phyloP scores from a whole-genome alignment of 2,888 invertebrate genomes.

The Drosophila rellima region DNA sequence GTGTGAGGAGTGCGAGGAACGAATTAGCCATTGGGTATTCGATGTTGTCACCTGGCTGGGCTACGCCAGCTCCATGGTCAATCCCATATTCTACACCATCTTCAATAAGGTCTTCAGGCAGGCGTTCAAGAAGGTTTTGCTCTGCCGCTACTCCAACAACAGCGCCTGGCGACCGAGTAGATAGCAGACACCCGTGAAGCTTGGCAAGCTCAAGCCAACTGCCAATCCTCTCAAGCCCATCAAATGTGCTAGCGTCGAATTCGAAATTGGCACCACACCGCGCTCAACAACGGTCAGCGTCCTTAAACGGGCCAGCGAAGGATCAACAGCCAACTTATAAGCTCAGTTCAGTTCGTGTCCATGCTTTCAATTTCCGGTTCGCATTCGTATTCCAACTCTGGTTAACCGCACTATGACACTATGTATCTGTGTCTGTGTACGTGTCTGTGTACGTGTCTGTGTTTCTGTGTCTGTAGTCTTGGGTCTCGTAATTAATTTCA shows the following conservation, averaged over 20 bases:
- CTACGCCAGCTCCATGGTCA: slow-evolving; percentile 97
- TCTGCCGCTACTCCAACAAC: slow-evolving; percentile 90
- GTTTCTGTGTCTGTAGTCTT: slow-evolving; percentile 42
- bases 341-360: slow-evolving; percentile 10
- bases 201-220: slow-evolving; percentile 50
- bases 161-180: slow-evolving; percentile 87
- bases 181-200: slow-evolving; percentile 83
- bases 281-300: slow-evolving; percentile 30
- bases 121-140: slow-evolving; percentile 94
- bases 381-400: slow-evolving; percentile 23
- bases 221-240: slow-evolving; percentile 55
- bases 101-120: slow-evolving; percentile 97
- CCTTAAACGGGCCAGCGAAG: slow-evolving; percentile 40
- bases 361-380: background rate
- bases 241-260: slow-evolving; percentile 66
- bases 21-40: slow-evolving; percentile 92
- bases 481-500: slow-evolving; percentile 73
- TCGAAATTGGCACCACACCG: slow-evolving; percentile 42
- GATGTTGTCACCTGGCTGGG: slow-evolving; percentile 97
- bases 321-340: slow-evolving; percentile 50
- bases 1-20: slow-evolving; percentile 92
- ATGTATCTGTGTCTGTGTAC: slow-evolving; percentile 14
- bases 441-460: slow-evolving; percentile 17
- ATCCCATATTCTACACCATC: slow-evolving; percentile 98
- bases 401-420: slow-evolving; percentile 30